phyloP scores from a whole-genome alignment of 2,797 vertebrate genomes.

The Mergus octosetaceus region DNA sequence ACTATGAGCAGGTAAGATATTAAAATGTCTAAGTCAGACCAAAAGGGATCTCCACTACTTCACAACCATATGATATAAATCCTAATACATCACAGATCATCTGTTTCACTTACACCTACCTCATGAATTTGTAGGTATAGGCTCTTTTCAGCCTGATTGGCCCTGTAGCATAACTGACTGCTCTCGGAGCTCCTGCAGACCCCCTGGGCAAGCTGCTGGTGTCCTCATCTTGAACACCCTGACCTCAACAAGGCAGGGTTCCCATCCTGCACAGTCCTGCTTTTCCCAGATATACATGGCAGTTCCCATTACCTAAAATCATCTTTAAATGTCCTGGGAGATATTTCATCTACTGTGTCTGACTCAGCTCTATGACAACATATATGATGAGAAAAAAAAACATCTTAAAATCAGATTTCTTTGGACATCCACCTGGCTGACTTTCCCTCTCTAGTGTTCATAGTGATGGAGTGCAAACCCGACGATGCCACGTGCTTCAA shows the following conservation, averaged over 20 bases:
- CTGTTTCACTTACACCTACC: not conserved
- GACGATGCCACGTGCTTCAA: fast-evolving
- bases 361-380: not conserved
- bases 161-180: not conserved
- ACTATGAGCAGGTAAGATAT: not conserved
- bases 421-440: not conserved
- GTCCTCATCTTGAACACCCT: not conserved
- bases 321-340: not conserved
- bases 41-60: not conserved
- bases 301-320: not conserved
- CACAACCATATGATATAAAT: not conserved
- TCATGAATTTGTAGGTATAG: fast-evolving
- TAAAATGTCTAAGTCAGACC: not conserved
- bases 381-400: not conserved
- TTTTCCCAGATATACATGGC: not conserved
- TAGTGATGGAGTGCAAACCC: not conserved
- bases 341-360: not conserved
- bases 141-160: not conserved
- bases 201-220: not conserved
- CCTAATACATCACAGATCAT: not conserved
- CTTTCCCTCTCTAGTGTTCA: not conserved
- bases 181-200: not conserved
- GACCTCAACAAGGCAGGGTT: not conserved
- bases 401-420: not conserved
- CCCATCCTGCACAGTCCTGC: not conserved